phyloP scores from a whole-genome alignment of 2,113 vertebrate genomes.

The Carettochelys insculpta region DNA sequence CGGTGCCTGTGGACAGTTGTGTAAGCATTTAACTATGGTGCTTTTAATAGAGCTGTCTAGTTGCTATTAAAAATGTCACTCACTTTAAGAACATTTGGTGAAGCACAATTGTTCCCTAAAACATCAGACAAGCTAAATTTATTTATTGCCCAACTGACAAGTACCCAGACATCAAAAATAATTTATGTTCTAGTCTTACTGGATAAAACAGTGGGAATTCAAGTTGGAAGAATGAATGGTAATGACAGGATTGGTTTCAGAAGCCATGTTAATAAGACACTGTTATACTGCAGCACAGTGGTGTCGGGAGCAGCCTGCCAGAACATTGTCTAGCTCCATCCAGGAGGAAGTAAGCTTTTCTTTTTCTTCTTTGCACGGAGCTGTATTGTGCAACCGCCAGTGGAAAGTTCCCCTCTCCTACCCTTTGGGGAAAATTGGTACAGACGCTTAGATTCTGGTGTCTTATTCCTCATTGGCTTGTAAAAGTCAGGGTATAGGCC shows the following conservation, averaged over 20 bases:
- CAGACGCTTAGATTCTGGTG: not conserved
- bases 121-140: not conserved
- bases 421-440: not conserved
- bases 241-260: slow-evolving; percentile 6
- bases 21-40: not conserved
- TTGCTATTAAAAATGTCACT: not conserved
- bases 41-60: not conserved
- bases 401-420: slow-evolving; percentile 11
- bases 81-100: not conserved
- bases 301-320: slow-evolving; percentile 3
- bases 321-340: slow-evolving; percentile 7
- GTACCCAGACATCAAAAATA: not conserved
- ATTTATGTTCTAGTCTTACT: not conserved
- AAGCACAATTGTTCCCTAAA: not conserved
- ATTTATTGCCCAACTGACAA: not conserved
- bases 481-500: not conserved
- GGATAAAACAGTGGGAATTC: not conserved
- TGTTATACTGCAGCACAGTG: not conserved
- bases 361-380: slow-evolving; percentile 41
- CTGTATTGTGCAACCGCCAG: slow-evolving; percentile 30
- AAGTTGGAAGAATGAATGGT: not conserved
- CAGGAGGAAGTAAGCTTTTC: slow-evolving; percentile 57
- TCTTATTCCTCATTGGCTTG: not conserved
- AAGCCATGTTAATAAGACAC: not conserved
- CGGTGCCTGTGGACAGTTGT: not conserved